Base-by-base conservation (phyloP, 2,113 vertebrate species). In the Baryphthengus martii region DNA sequence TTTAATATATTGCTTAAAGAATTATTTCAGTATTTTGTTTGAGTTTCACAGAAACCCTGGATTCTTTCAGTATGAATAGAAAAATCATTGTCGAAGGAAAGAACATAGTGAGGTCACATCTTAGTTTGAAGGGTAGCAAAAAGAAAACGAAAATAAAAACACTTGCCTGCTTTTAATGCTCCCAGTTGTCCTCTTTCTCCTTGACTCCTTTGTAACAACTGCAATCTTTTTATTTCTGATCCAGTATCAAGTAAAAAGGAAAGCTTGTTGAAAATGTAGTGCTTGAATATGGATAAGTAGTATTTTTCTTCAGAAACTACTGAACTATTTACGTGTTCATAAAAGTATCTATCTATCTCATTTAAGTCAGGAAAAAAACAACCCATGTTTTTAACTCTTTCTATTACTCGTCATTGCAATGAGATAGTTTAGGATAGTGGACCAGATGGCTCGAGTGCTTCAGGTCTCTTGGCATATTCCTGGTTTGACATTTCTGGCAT, bases 111-210 rank as follows among this genome's bases (percentile, higher is more conserved):
- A 96, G 68, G 39, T 92, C 62, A 62, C 40, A 35, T 87, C 24
- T 93, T 72, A 58, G 56, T 95, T 61, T 90, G 79, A 92, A 89
- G 23, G 20, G 31, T 47, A 77, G 68, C 62, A 85, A 90, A 97
- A 96, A 3, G 44, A 42, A 96, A 90, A 78, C 47, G 56, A 67
- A 97, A 96, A 96, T 83, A 53, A 91, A 93, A 92, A 39, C 65
- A 85, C 59, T 81, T 84, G 24, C 79, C 79, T 81, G 55, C 47
- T 95, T 96, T 92, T 74, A 97, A 90, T 33, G 17, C 50, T 85
- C 93, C 29, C 45, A 70, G 20, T 89, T 88, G 68, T 78, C 72
- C 56, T 71, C 74, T 70, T 97, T 96, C 77, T 92, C 75, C 90
- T 96, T 96, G 85, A 96, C 44, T 90, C 53, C 42, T 65, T 74